These are phyloP conservation scores for Chironex yamaguchii DNA, from an alignment of 30 jellyfish, hydroid and myxozoan genomes.

Conservation along the genomic window DNA sequence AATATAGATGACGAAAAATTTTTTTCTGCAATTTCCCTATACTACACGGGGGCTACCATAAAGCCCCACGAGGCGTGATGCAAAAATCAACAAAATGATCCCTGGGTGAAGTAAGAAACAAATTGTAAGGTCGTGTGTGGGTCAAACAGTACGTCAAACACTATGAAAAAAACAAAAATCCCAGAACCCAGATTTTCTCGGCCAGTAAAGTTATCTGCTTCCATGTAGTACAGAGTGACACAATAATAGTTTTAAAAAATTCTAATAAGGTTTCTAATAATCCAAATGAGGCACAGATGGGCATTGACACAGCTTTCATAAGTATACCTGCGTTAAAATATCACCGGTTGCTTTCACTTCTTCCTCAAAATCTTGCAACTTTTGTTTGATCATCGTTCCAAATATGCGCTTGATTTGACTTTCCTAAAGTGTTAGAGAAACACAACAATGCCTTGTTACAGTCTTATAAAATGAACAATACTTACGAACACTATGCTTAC, in stretches of 20 bases:
- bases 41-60: no score
- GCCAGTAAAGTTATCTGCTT: no score
- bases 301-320: no score
- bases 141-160: background rate
- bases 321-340: conserved; percentile 83
- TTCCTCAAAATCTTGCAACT: conserved; percentile 95
- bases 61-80: no score
- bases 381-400: conserved; percentile 96
- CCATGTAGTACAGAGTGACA: background rate
- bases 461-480: background rate
- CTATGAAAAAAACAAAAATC: background rate
- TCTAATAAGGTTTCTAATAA: no score
- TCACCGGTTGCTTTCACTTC: conserved; percentile 99
- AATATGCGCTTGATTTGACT: conserved; percentile 93
- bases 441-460: background rate
- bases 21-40: no score
- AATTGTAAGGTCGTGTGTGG: no score
- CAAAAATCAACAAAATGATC: no score
- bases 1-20: no score
- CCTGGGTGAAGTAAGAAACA: no score
- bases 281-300: no score
- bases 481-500: no score
- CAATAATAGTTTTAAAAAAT: background rate
- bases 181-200: background rate
- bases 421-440: conserved; percentile 75